These are phyloP conservation scores for Chiroxiphia lanceolata DNA, from an alignment of 2,797 vertebrate genomes.

Conservation along the genomic window DNA sequence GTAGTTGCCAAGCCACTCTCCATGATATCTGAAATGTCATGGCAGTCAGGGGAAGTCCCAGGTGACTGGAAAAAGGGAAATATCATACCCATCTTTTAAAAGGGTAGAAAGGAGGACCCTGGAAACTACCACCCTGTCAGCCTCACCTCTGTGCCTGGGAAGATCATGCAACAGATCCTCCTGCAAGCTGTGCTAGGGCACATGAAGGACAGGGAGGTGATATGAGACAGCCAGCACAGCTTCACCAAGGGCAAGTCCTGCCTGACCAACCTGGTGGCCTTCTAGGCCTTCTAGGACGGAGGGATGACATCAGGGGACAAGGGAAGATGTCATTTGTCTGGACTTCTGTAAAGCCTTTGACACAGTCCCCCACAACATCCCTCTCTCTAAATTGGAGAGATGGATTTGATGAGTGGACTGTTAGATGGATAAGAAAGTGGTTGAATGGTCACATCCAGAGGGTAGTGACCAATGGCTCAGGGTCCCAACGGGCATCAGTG, in stretches of 20 bases:
- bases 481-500: not conserved
- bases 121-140: no score
- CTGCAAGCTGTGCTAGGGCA: not conserved
- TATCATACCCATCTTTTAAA: no score
- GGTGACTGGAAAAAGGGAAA: not conserved
- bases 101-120: no score
- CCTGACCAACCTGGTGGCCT: not conserved
- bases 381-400: not conserved
- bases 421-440: not conserved
- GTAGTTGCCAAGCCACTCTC: not conserved
- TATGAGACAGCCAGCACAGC: not conserved
- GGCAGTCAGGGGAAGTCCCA: not conserved
- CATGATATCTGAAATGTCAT: no score
- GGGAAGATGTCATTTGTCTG: not conserved
- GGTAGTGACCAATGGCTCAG: not conserved
- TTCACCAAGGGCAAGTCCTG: not conserved
- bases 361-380: not conserved
- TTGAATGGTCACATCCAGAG: not conserved
- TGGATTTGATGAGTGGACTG: not conserved
- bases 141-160: not conserved
- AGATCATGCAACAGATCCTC: not conserved
- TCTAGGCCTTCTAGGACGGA: not conserved
- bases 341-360: not conserved
- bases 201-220: not conserved
- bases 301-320: not conserved